Evolutionary conservation across 2,888 invertebrate species (phyloP), one percentile per base, ranked within the genome.

Genomic region (Dynastes grantii): DNA sequence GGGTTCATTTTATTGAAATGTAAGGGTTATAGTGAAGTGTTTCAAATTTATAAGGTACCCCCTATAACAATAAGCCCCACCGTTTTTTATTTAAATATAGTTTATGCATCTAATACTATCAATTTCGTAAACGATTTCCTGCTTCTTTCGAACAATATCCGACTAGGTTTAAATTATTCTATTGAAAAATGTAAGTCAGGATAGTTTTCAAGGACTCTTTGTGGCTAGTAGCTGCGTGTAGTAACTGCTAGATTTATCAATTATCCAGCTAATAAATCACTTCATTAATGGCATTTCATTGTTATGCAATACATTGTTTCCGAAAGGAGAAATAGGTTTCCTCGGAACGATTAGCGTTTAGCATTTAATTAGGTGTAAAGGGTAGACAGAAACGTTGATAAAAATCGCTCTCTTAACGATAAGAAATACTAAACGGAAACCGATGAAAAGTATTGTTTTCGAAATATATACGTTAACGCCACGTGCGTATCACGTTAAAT

Each of bases 211-310:
- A 67, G 67, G 67, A 67, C 49, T 49, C 3, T 2, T 49, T 67
- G 67, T 49, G 49, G 67, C 22, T 67, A 22, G 27, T 22, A 67
- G 13, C 22, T 45, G 67, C 27, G 22, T 67, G 16, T 3, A 55
- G 37, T 73, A 73, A 73, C 61, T 58, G 40, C 71, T 58, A 55
- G 55, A 4, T 71, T 71, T 71, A 73, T 73, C 58, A 73, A 37
- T 73, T 61, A 16, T 45, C 58, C 58, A 27, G 27, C 73, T 58
- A 40, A 40, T 58, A 58, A 73, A 73, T 73, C 40, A 73, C 27
- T 73, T 58, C 73, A 73, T 73, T 73, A 73, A 73, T 32, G 32
- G 53, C 16, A 8, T 51, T 53, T 29, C 8, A 22, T 49, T 45
- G 27, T 58, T 37, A 37, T 16, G 58, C 40, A 58, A 58, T 16